Evolutionary conservation across 2,797 vertebrate genomes (phyloP).

Genomic region (Ataeniobius toweri): DNA sequence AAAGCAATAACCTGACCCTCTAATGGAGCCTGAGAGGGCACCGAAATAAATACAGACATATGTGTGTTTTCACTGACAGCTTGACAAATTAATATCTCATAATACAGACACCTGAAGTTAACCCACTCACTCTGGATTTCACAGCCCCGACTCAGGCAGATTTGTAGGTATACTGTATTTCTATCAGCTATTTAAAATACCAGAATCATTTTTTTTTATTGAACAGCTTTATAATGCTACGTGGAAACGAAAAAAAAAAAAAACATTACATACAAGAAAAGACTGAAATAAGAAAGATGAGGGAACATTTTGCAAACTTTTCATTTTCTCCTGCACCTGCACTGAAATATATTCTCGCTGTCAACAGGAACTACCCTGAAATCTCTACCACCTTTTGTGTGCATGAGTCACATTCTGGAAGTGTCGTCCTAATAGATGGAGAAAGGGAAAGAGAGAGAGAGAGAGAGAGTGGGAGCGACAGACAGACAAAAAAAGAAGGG

Average conservation of each 20-base stretch:
- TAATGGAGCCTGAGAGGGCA: conserved; percentile 82
- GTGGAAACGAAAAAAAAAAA: neutral
- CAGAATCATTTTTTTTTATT: neutral
- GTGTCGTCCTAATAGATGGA: conserved; percentile 65
- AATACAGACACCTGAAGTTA: conserved; percentile 52
- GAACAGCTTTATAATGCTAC: neutral
- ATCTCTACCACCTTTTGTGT: conserved; percentile 33
- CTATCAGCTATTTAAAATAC: neutral
- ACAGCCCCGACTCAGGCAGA: neutral
- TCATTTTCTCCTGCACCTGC: neutral
- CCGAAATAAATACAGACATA: conserved; percentile 81
- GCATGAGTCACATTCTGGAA: conserved; percentile 57
- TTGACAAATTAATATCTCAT: conserved; percentile 84
- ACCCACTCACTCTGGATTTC: conserved; percentile 19
- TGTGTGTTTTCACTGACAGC: conserved; percentile 80
- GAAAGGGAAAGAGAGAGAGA: conserved; percentile 33
- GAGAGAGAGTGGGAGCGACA: conserved; percentile 20
- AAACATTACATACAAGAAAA: conserved; percentile 1
- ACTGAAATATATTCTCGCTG: conserved; percentile 20
- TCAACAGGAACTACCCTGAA: conserved; percentile 39
- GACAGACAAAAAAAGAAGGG: conserved; percentile 18
- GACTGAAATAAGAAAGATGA: neutral
- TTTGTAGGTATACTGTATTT: neutral
- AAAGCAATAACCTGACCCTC: conserved; percentile 81
- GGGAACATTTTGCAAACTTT: conserved; percentile 2